Evolutionary conservation across 92 coral and sea anemone genomes (phyloP).

Genomic region (Epizoanthus scotinus): DNA sequence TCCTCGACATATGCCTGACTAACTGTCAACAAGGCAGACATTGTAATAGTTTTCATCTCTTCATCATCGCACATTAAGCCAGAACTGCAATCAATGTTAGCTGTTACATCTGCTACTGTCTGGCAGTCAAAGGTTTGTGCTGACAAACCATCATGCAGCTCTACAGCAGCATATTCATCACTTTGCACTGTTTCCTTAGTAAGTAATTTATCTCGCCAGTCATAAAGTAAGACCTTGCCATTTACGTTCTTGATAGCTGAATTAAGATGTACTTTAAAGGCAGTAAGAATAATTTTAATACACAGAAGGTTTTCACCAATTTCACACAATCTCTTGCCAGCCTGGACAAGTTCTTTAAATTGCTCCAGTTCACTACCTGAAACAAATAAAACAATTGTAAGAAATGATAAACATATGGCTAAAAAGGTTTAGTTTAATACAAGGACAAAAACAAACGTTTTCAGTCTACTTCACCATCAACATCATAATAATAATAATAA

Average conservation of each 20-base stretch:
- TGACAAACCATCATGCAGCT: background rate
- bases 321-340: conserved; percentile 65
- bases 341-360: conserved; percentile 65
- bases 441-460: too few species aligned
- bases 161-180: background rate
- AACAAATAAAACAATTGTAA: background rate
- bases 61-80: background rate
- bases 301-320: conserved; percentile 53
- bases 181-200: background rate
- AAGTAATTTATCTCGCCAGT: conserved; percentile 3
- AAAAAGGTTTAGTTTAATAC: too few species aligned
- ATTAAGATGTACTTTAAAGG: conserved; percentile 68
- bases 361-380: conserved; percentile 49
- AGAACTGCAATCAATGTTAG: background rate
- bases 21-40: conserved; percentile 68
- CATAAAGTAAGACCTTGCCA: conserved; percentile 28
- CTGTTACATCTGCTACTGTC: background rate
- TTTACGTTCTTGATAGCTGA: conserved; percentile 29
- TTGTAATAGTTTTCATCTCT: conserved; percentile 19
- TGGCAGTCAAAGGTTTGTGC: background rate
- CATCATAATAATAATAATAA: too few species aligned
- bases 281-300: conserved; percentile 65
- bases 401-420: too few species aligned
- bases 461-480: too few species aligned
- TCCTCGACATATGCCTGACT: conserved; percentile 57